Evolutionary conservation across 2,888 invertebrate species (phyloP), one percentile per base, ranked within the genome.

Genomic region (Megamerina dolium): DNA sequence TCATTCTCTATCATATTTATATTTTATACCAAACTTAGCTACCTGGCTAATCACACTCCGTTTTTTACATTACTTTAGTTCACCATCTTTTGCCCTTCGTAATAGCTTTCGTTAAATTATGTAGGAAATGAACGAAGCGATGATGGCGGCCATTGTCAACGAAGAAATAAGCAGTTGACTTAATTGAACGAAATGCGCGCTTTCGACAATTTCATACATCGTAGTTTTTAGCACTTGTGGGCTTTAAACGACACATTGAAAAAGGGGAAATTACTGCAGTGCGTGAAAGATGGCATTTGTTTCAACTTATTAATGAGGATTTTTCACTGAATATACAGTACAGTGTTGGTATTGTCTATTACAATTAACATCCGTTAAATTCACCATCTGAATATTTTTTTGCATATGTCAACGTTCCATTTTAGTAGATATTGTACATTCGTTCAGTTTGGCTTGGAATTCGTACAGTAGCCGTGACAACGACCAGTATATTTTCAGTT

Each of bases 401-500:
- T n/a, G n/a, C n/a, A n/a, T n/a, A n/a, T n/a, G n/a, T n/a, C n/a
- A n/a, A n/a, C n/a, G n/a, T n/a, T n/a, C n/a, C n/a, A n/a, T n/a
- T n/a, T n/a, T n/a, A n/a, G n/a, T n/a, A n/a, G n/a, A n/a, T n/a
- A n/a, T n/a, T n/a, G n/a, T n/a, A n/a, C n/a, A n/a, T 52, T 55
- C 55, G 55, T 55, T 46, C 46, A 55, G 48, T 53, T 53, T 45
- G 45, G 42, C 34, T 49, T 51, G 48, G 51, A 47, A 47, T 49
- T 51, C 49, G 53, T 55, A 48, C 53, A 53, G 52, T 51, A 53
- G 53, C 45, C 50, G 49, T 46, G n/a, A n/a, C n/a, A n/a, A n/a
- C n/a, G n/a, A 23, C 23, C 23, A 8, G 10, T 6, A 6, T 23
- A 23, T 10, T 23, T 23, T 10, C 6, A 23, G 10, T 23, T 6